Base-by-base conservation (phyloP, 2,888 invertebrate species). In the Leucophenga montana region DNA sequence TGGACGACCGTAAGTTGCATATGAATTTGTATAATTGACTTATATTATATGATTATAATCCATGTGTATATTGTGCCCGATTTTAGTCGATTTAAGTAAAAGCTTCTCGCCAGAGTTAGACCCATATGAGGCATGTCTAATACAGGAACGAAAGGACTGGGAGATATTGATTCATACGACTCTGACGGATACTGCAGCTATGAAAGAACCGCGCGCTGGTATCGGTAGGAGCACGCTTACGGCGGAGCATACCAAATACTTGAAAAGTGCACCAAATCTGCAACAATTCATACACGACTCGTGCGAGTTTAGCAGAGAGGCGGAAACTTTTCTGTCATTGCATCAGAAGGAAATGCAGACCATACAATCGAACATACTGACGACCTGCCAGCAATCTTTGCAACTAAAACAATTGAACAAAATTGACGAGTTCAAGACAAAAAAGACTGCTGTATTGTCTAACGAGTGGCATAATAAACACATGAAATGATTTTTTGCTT, bases 81-180 rank as follows among this genome's bases (percentile, higher is more conserved):
- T 39, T 39, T 39, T 8, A 39, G 39, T 39, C 11, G 39, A 39
- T 8, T 39, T 39, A 39, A 11, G 9, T 11, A 39, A 11, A 1
- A 39, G 9, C 39, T 5, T 1, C 1, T 39, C 39, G 8, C 39
- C 39, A 39, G 39, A 39, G 11, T 11, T 39, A 4, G 14, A 3
- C 33, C 14, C 46, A 0, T 81, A 79, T 20, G 78, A 83, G 31
- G 68, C 70, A 3, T 71, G 70, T 0, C 67, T 86, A 0, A 69
- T 69, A 1, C 73, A 71, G 1, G 85, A 85, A 59, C 75, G 78
- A 3, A 73, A 76, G 8, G 76, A 75, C 0, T 87, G 87, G 87
- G 68, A 72, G 20, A 6, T 27, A 62, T 66, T 9, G 56, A 74
- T 0, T 48, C 76, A 0, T 74, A 76, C 64, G 69, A 66, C n/a